Evolutionary conservation across 2,113 vertebrate species (phyloP), one percentile per base, ranked within the genome.

Genomic region (Dipodomys merriami): DNA sequence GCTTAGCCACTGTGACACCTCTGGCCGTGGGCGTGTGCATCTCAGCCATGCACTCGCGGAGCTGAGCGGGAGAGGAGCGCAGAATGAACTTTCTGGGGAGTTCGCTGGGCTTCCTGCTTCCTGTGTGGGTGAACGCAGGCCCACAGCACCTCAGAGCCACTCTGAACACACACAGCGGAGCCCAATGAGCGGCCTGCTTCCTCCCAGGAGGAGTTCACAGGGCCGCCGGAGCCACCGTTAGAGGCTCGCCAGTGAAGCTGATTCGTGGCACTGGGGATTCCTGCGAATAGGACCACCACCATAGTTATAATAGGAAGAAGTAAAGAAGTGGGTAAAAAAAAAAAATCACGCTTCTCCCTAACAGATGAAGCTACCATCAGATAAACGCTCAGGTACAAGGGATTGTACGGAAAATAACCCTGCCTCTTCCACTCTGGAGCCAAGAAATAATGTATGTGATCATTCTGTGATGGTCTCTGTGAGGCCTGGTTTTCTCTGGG

Each of bases 341-440:
- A 91, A 93, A 95, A 85, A 64, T 64, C 72, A 83, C 72, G 62
- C 60, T 65, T 90, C 11, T 33, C 39, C 65, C 71, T 53, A 92
- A 90, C 9, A 81, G 25, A 88, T 92, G 33, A 92, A 44, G 67
- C 62, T 77, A 86, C 49, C 68, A 30, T 86, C 64, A 88, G 73
- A 84, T 62, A 84, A 92, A 83, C 19, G 29, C 35, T 83, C 93
- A 81, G 44, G 64, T 83, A 35, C 19, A 29, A 6, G 22, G 2
- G 7, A 78, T 77, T 92, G 88, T 33, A 74, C 39, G 57, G 30
- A 83, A 94, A 89, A 96, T 85, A 90, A 90, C 64, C 9, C 71
- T 89, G 88, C 39, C 64, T 95, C 39, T 88, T 25, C 72, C 30
- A 92, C 64, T 88, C 49, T 73, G 68, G 93, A 33, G 49, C 12